Percentiles rank a stretch among this genome's conserved stretches.
These are phyloP conservation scores for Drosophila littoralis DNA, from an alignment of 1,140 invertebrate species.

Conservation along the genomic window DNA sequence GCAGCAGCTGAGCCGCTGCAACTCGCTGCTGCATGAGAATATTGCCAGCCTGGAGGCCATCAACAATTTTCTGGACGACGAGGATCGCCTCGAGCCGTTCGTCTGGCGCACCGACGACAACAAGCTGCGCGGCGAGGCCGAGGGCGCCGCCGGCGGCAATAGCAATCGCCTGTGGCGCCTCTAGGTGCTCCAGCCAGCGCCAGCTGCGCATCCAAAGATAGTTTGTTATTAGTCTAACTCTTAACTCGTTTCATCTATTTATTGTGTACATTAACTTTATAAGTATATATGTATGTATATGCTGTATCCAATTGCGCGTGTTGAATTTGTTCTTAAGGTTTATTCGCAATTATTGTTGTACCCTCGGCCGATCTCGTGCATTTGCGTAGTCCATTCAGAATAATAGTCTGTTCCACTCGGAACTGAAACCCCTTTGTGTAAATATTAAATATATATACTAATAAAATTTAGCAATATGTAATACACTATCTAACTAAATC, in stretches of 20 bases:
- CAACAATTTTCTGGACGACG: conserved; percentile 92
- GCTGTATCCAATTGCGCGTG: conserved; percentile 24
- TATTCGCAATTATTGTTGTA: background rate
- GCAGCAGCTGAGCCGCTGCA: conserved; percentile 92
- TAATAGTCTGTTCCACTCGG: background rate
- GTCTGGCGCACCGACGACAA: conserved; percentile 90
- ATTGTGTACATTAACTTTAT: conserved; percentile 58
- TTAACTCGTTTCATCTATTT: conserved; percentile 38
- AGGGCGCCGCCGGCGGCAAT: conserved; percentile 84
- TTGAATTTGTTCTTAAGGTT: conserved; percentile 5
- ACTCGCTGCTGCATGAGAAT: conserved; percentile 92
- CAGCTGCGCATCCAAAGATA: conserved; percentile 25
- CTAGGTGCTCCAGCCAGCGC: conserved; percentile 21
- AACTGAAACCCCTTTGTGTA: conserved; percentile 7
- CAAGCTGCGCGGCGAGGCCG: conserved; percentile 75
- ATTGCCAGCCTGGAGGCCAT: conserved; percentile 93
- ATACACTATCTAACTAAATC: background rate
- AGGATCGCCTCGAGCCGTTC: conserved; percentile 94
- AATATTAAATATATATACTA: conserved; percentile 1
- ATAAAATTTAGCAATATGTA: background rate
- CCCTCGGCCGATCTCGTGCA: conserved; percentile 1
- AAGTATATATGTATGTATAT: conserved; percentile 26
- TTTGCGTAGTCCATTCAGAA: background rate
- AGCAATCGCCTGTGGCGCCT: conserved; percentile 69
- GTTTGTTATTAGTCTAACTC: conserved; percentile 38